These are phyloP conservation scores for Lepidurus couesii DNA, from an alignment of 1,140 invertebrate genomes.

Conservation along the genomic window DNA sequence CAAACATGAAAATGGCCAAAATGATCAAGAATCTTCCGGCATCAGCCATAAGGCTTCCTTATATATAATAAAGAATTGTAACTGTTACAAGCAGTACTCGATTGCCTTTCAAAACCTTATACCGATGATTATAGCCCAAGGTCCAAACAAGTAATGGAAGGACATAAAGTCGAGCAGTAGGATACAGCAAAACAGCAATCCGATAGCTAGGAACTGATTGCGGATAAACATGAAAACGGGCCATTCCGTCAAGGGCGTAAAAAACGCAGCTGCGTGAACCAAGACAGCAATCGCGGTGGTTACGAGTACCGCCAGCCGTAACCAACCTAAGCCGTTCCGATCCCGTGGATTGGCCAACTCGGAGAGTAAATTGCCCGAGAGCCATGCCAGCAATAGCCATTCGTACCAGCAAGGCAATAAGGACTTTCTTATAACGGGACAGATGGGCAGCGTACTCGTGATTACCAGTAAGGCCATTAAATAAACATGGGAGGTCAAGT, in stretches of 20 bases:
- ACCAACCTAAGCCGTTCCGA: slow-evolving; percentile 87
- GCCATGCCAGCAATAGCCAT: slow-evolving; percentile 90
- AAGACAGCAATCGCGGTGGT: slow-evolving; percentile 56
- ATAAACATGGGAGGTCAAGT: slow-evolving; percentile 96
- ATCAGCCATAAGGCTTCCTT: slow-evolving; percentile 39
- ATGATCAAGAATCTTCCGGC: slow-evolving; percentile 92
- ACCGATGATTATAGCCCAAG: slow-evolving; percentile 74
- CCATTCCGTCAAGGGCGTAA: slow-evolving; percentile 60
- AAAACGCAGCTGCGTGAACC: slow-evolving; percentile 72
- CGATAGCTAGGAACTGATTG: slow-evolving; percentile 93
- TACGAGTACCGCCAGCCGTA: slow-evolving; percentile 44
- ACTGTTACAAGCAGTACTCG: background rate
- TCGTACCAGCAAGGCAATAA: slow-evolving; percentile 69
- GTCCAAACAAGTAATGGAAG: slow-evolving; percentile 97
- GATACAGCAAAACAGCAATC: slow-evolving; percentile 89
- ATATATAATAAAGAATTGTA: slow-evolving; percentile 1
- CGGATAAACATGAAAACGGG: slow-evolving; percentile 80
- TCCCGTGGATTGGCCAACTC: slow-evolving; percentile 95
- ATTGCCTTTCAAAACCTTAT: slow-evolving; percentile 39
- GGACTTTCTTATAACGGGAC: slow-evolving; percentile 46
- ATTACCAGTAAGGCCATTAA: slow-evolving; percentile 87
- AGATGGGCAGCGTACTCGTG: slow-evolving; percentile 84
- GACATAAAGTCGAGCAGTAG: slow-evolving; percentile 95
- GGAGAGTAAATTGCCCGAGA: slow-evolving; percentile 89
- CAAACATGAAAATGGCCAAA: slow-evolving; percentile 93